Percentiles rank a stretch among this genome's conserved stretches.
phyloP scores from a whole-genome alignment of 2,888 invertebrate genomes.

The Troides oblongomaculatus region DNA sequence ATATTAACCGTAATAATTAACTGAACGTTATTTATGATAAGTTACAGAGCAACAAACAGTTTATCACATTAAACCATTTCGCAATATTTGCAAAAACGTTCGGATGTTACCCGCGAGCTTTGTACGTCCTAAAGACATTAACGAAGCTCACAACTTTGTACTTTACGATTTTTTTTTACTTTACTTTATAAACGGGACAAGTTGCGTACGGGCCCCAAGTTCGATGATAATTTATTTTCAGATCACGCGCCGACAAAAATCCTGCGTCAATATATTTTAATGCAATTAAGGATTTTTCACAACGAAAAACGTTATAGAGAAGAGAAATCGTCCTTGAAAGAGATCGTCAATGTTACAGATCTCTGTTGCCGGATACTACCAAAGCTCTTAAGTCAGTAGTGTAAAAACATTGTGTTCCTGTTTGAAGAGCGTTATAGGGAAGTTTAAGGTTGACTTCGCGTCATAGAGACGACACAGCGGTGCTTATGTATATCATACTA shows the following conservation, averaged over 20 bases:
- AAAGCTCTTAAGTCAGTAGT: no score
- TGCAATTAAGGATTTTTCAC: background rate
- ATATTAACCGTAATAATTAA: background rate
- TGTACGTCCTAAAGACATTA: background rate
- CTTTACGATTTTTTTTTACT: background rate
- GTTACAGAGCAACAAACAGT: background rate
- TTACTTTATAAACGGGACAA: background rate
- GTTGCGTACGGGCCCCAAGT: background rate
- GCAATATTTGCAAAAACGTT: background rate
- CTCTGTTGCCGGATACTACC: no score
- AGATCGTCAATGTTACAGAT: no score
- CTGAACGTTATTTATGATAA: background rate
- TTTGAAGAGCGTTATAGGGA: no score
- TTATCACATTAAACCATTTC: background rate
- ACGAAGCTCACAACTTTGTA: background rate
- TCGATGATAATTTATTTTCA: conserved; percentile 9
- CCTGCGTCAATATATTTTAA: background rate
- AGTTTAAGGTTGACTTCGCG: no score
- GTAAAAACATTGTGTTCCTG: no score
- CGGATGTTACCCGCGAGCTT: background rate
- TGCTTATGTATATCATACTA: no score
- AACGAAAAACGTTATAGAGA: no score
- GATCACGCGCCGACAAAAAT: conserved; percentile 12
- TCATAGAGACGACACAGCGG: no score
- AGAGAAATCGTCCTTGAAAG: no score